A percentile compares a stretch with the other conserved stretches of the same genome.
Conservation (phyloP, 2,113 vertebrate genomes). For the Protobothrops mucrosquamatus region DNA sequence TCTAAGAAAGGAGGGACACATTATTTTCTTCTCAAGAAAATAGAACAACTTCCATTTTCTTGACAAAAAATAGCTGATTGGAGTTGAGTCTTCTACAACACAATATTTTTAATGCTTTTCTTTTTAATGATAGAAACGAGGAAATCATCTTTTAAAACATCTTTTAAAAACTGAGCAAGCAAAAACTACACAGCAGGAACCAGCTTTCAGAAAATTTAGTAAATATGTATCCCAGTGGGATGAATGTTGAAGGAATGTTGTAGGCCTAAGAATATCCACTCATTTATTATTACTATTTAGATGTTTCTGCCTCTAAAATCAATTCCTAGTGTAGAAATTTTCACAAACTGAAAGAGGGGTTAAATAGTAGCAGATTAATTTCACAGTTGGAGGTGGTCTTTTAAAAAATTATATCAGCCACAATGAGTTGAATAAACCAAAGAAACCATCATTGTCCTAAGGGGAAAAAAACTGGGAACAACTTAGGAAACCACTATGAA, state of each 20-base stretch:
- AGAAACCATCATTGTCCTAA: background rate
- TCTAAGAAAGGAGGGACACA: background rate
- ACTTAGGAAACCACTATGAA: background rate
- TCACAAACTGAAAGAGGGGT: background rate
- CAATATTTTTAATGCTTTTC: constrained; percentile 51
- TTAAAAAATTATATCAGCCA: background rate
- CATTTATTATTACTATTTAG: background rate
- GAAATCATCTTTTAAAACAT: background rate
- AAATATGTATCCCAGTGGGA: background rate
- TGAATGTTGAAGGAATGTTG: background rate
- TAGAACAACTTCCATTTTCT: constrained; percentile 39
- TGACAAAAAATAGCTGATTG: constrained; percentile 32
- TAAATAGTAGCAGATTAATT: background rate
- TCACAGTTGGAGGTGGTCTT: background rate
- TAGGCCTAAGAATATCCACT: background rate
- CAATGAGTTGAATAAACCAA: background rate
- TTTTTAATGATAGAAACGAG: background rate
- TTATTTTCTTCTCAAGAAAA: constrained; percentile 52
- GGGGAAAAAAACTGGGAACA: background rate
- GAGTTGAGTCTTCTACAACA: constrained; percentile 41
- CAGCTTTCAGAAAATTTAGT: background rate
- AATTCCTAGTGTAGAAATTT: background rate
- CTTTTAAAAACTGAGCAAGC: constrained; percentile 29
- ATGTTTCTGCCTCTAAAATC: background rate
- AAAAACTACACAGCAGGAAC: constrained; percentile 7